Evolutionary conservation across 2,888 invertebrate genomes (phyloP).

Genomic region (Tiliacea citrago): DNA sequence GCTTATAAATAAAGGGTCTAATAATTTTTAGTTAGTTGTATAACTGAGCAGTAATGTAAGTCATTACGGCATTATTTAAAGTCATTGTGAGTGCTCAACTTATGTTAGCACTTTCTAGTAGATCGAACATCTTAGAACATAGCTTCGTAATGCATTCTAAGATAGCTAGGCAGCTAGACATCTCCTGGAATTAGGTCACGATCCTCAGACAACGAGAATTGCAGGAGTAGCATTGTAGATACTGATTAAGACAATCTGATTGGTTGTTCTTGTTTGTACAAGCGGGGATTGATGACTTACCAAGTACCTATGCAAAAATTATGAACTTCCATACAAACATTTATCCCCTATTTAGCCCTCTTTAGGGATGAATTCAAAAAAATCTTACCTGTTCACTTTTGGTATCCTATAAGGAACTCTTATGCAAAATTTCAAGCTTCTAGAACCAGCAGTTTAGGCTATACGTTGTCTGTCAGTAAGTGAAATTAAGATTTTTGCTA

Average conservation of each 20-base stretch:
- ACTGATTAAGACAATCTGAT: slow-evolving; percentile 34
- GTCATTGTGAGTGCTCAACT: not conserved
- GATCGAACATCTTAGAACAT: slow-evolving; percentile 25
- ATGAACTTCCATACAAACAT: not conserved
- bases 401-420: too few relatives aligned
- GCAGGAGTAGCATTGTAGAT: slow-evolving; percentile 29
- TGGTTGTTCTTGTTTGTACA: slow-evolving; percentile 36
- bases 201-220: slow-evolving; percentile 32
- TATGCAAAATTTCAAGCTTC: too few relatives aligned
- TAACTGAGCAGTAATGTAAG: not conserved
- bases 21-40: not conserved
- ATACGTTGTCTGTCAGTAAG: not conserved
- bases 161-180: slow-evolving; percentile 22
- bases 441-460: not conserved
- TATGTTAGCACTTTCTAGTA: slow-evolving; percentile 7
- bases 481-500: not conserved
- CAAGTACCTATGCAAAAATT: not conserved
- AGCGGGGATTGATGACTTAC: not conserved
- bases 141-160: slow-evolving; percentile 39
- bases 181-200: slow-evolving; percentile 48
- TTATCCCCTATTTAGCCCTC: too few relatives aligned
- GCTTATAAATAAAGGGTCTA: too few relatives aligned
- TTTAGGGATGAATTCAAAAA: not conserved
- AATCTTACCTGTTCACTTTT: not conserved
- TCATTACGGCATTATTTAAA: not conserved